A percentile compares a stretch with the other conserved stretches of the same genome.
Evolutionary conservation across 1,140 invertebrate species (phyloP).

Genomic region (Aphelenchoides besseyi): DNA sequence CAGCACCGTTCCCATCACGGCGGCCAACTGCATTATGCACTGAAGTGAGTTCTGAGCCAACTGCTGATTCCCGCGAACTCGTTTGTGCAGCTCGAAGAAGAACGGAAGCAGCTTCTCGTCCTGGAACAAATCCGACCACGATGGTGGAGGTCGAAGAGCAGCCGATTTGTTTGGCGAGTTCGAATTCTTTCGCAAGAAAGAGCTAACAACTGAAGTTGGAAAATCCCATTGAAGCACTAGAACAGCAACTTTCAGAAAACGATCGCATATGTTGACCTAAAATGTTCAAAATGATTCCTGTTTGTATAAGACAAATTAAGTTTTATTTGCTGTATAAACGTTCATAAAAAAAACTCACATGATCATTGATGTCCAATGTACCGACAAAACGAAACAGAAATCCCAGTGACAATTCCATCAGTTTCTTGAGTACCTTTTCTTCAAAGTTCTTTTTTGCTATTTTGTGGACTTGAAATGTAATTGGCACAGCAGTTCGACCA

Average conservation of each 20-base stretch:
- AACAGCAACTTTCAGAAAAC: slow-evolving; percentile 19
- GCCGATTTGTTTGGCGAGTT: not conserved
- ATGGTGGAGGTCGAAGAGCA: slow-evolving; percentile 6
- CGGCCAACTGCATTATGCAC: not conserved
- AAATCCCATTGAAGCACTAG: slow-evolving; percentile 20
- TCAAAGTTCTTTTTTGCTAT: slow-evolving; percentile 16
- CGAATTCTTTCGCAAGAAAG: not conserved
- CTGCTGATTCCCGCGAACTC: not conserved
- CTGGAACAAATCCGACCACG: slow-evolving; percentile 6
- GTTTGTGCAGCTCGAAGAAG: slow-evolving; percentile 13
- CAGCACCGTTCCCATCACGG: slow-evolving; percentile 13
- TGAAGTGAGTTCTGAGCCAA: slow-evolving; percentile 5
- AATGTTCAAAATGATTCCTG: not conserved
- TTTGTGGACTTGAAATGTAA: not conserved
- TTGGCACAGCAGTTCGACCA: not conserved
- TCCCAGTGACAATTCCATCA: slow-evolving; percentile 11
- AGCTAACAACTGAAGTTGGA: not conserved
- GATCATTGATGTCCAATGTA: not conserved
- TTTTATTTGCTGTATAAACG: no score
- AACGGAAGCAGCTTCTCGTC: slow-evolving; percentile 14
- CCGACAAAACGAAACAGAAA: not conserved
- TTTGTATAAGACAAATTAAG: not conserved
- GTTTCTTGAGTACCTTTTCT: not conserved
- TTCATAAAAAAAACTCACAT: not conserved
- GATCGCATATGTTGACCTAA: slow-evolving; percentile 11